Base-by-base conservation (phyloP, 2,113 vertebrate species). In the Dascyllus trimaculatus region DNA sequence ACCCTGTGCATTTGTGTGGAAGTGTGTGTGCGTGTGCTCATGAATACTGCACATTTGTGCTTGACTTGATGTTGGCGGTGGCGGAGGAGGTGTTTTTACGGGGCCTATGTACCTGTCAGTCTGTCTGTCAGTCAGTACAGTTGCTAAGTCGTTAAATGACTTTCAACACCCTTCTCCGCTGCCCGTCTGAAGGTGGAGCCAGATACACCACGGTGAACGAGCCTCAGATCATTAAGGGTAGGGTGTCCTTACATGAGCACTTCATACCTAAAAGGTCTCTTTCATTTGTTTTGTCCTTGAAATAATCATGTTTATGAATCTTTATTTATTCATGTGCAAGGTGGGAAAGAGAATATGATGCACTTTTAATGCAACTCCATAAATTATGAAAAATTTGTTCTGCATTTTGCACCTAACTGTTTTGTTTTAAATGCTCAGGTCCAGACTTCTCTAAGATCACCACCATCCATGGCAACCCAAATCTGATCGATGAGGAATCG, bases 371-470 rank as follows among this genome's bases (percentile, higher is more conserved):
- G 26, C 35, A 25, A 58, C 4, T 43, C 51, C 14, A 21, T 59
- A 15, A 9, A 73, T 66, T 35, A 17, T 61, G 7, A 15, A 25
- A 29, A 18, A 18, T 29, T 29, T 21, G 3, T 15, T 13, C 3
- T 10, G 9, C 0, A 17, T 68, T 63, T 45, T 49, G 10, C 11
- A 62, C 78, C 8, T 85, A 43, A 80, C 21, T 3, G 58, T 17
- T 63, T 32, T 81, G 22, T 32, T 71, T 57, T 29, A 24, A 58
- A 76, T 11, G 5, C 58, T 35, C 65, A 95, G 94, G 89, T 17
- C 92, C 94, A 22, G 93, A 94, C 68, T 93, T 94, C 40, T 89
- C 93, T 1, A 90, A 80, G 77, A 92, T 95, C 68, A 92, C 88
- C 58, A 91, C 90, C 68, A 81, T 93, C 74, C 89, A 90, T 0